Percentiles rank a stretch among this genome's conserved stretches.
phyloP scores from a whole-genome alignment of 2,888 invertebrate species.

The Stratiomys singularior region DNA sequence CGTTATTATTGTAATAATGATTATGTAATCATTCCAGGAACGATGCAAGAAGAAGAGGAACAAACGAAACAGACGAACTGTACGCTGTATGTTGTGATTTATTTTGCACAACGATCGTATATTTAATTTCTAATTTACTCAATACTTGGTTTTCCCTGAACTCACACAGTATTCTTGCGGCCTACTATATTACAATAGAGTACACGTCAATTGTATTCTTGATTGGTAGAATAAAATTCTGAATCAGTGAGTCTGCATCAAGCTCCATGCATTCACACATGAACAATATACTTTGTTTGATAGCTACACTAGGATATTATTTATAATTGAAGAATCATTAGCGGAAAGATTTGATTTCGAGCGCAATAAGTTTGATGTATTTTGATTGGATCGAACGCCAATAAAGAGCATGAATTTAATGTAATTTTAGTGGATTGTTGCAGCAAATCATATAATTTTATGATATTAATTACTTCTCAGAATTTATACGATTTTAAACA shows the following conservation, averaged over 20 bases:
- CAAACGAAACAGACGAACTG: background rate
- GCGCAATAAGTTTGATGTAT: too few species aligned
- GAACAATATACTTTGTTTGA: too few species aligned
- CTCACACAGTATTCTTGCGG: background rate
- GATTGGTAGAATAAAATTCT: constrained; percentile 9
- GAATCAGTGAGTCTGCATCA: background rate
- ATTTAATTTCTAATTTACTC: constrained; percentile 9
- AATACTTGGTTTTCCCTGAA: background rate
- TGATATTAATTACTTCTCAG: too few species aligned
- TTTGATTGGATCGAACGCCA: too few species aligned
- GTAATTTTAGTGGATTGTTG: too few species aligned
- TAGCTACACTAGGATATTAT: too few species aligned
- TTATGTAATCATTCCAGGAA: background rate
- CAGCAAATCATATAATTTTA: too few species aligned
- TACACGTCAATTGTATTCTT: constrained; percentile 1
- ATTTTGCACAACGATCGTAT: background rate
- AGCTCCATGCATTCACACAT: too few species aligned
- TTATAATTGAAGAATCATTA: too few species aligned
- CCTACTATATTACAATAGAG: background rate
- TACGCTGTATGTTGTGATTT: background rate
- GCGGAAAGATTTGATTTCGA: too few species aligned
- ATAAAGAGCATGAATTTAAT: too few species aligned
- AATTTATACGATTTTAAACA: too few species aligned
- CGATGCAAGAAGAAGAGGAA: background rate
- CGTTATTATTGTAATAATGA: background rate